Evolutionary conservation across 2,888 invertebrate species (phyloP).

Genomic region (Leptopilina myrica): DNA sequence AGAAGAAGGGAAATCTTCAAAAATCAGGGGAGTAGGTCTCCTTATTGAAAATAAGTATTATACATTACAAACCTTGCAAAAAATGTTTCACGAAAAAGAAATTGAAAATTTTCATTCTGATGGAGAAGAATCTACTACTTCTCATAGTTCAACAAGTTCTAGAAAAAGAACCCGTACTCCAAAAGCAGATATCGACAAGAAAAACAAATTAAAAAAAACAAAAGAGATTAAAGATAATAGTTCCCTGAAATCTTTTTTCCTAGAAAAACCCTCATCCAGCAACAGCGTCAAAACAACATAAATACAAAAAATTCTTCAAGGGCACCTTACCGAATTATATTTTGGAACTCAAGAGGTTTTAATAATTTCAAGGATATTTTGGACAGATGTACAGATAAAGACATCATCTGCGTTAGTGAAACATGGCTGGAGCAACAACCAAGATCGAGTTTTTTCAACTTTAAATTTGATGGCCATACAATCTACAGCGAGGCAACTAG

Average conservation of each 20-base stretch:
- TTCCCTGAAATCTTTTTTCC: neutral
- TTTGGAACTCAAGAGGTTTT: conserved; percentile 33
- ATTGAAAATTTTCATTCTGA: neutral
- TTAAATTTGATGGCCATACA: neutral
- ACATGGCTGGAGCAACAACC: conserved; percentile 2
- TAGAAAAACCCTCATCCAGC: neutral
- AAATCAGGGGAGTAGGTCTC: neutral
- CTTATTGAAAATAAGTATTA: neutral
- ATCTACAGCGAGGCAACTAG: conserved; percentile 8
- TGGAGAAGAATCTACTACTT: neutral
- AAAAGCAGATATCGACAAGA: neutral
- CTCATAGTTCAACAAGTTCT: neutral
- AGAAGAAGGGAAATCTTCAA: neutral
- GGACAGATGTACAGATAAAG: neutral
- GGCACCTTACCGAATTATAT: conserved; percentile 13
- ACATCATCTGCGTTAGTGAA: conserved; percentile 30
- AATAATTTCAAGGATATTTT: conserved; percentile 20
- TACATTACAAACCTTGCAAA: neutral
- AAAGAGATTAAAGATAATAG: neutral
- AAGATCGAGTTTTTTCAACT: neutral
- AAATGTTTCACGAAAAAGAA: neutral
- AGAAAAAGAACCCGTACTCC: neutral
- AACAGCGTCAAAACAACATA: neutral
- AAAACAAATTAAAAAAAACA: neutral
- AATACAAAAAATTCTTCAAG: neutral